Evolutionary conservation across 2,888 invertebrate species (phyloP).

Genomic region (Lasius platythorax): DNA sequence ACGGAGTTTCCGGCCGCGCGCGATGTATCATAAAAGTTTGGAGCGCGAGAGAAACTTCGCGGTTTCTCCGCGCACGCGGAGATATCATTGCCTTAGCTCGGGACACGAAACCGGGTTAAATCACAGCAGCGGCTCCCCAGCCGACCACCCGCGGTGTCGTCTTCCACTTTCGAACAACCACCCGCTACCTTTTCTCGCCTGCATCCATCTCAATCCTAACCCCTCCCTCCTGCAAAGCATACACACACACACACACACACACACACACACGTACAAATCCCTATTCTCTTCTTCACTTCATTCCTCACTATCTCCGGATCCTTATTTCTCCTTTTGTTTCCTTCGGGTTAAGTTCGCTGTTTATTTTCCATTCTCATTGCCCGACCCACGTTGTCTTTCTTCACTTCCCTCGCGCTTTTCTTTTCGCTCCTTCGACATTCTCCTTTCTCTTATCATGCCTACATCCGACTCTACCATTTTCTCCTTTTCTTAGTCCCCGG

Average conservation of each 20-base stretch:
- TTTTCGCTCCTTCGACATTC: neutral
- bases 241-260: too few relatives aligned
- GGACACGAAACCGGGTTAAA: constrained; percentile 69
- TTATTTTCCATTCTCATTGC: constrained; percentile 17
- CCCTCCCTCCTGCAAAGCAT: too few relatives aligned
- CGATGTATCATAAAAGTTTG: constrained; percentile 79
- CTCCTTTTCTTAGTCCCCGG: constrained; percentile 19
- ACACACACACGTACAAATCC: neutral
- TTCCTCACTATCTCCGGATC: constrained; percentile 10
- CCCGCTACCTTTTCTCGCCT: too few relatives aligned
- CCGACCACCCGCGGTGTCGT: constrained; percentile 54
- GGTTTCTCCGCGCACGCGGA: constrained; percentile 41
- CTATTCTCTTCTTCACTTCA: neutral
- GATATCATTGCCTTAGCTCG: constrained; percentile 69
- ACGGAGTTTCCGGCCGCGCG: constrained; percentile 65
- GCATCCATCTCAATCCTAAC: too few relatives aligned
- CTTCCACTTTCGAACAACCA: neutral
- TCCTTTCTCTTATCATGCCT: neutral
- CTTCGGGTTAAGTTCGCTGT: constrained; percentile 11
- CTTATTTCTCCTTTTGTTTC: constrained; percentile 20
- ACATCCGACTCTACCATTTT: neutral
- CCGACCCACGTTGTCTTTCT: constrained; percentile 7
- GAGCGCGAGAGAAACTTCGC: constrained; percentile 62
- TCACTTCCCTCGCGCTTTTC: neutral
- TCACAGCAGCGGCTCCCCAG: constrained; percentile 66